Base-by-base conservation (phyloP, 92 coral and sea anemone genomes). In the Palythoa heliodiscus region DNA sequence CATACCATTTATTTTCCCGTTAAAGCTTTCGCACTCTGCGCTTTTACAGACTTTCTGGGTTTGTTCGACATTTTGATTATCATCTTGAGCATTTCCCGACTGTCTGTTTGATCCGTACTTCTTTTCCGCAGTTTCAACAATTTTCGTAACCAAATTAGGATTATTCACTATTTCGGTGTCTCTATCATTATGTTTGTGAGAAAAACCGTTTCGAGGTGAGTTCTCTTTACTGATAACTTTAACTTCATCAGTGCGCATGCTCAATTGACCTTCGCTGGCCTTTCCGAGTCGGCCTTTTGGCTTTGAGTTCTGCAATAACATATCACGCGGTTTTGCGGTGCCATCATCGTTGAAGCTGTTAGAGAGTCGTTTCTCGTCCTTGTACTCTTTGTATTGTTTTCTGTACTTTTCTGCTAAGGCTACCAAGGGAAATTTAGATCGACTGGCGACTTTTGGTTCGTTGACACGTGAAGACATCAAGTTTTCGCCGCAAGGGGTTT, bases 391-490 rank as follows among this genome's bases (percentile, higher is more conserved):
- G 22, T 84, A 83, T 75, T 94, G 93, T 20, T 82, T 79, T 37
- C 92, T 70, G 88, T 92, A 94, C 61, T 94, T 94, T 75, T 94
- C 95, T 10, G 95, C 93, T 23, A 94, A 83, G 55, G 91, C 90
- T 73, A 90, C 88, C 68, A 93, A 71, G 23, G 92, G 92, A 61
- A 88, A 90, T 8, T 84, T 77, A 7, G 91, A 53, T 3, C 80
- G 81, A 29, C 55, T 43, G 47, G 35, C 75, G 24, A 70, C 61
- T 11, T 85, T 78, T 55, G 90, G 83, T 14, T 85, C 78, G 11
- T 75, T 54, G 35, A 87, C 85, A 55, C 85, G 53, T 38, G 71
- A 73, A 50, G 73, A 67, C 20, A 83, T 80, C 11, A n/a, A 35
- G 0, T 71, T 52, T 13, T 80, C 83, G 8, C 81, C 75, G 64